Base-by-base conservation (phyloP, 2,113 vertebrate species). In the Rhea americana region DNA sequence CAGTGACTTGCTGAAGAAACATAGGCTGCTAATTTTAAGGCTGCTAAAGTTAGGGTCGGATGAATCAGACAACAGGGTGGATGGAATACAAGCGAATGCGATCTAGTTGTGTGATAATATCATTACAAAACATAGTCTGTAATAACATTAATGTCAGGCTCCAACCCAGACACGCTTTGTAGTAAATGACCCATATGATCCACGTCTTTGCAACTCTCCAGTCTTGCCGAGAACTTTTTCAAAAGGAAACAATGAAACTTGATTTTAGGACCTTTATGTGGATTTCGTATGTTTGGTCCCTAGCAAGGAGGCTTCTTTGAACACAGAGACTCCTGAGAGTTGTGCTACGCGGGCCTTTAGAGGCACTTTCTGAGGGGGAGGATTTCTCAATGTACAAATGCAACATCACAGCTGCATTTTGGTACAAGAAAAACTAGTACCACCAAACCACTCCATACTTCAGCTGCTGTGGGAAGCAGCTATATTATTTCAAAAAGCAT, bases 81-180 rank as follows among this genome's bases (percentile, higher is more conserved):
- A 91, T 7, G 50, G 71, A 91, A 91, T 53, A 26, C 86, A 53
- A 83, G 79, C 71, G 75, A 65, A 63, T 24, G 56, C 58, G 91
- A 55, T 41, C 41, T 35, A 50, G 58, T 30, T 63, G 74, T 56
- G 61, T 30, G 37, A 67, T 37, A 61, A 26, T 70, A 56, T 53
- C 30, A 12, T n/a, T 43, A 66, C 75, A 76, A 50, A 82, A 25
- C 19, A n/a, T 14, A 25, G 65, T 4, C 62, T 68, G 35, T 26
- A 37, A 48, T 3, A 82, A 66, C 48, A 67, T 63, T 51, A 56
- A 56, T 17, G 47, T 22, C 68, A 51, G 47, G 65, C 74, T 67
- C 61, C 37, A 21, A n/a, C 32, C 20, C 28, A 5, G 37, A 32
- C 39, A 59, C 0, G 0, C 76, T 63, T 25, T 45, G 68, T 61